Base-by-base conservation (phyloP, 2,797 vertebrate species). In the Danio kyathit region DNA sequence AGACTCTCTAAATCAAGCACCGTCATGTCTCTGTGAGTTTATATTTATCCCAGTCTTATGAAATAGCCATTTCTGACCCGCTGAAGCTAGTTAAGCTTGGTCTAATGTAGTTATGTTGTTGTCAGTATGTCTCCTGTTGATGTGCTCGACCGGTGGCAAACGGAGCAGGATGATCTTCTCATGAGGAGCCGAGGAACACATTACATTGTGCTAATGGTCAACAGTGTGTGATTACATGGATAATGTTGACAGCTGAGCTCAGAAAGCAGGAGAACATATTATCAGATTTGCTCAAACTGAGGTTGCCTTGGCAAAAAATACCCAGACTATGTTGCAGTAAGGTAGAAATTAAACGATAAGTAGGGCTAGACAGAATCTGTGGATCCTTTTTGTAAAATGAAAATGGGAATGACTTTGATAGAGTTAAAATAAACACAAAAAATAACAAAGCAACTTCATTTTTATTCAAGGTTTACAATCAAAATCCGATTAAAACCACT, bases 121-220 rank as follows among this genome's bases (percentile, higher is more conserved):
- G 61, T 56, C 66, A 14, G 67, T 59, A 75, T 74, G 67, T 13
- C n/a, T 63, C 29, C 66, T 52, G 71, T 84, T 52, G 81, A 71
- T 67, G 82, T 12, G 40, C 60, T 56, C 61, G 51, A 59, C 65
- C n/a, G 66, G 7, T 41, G 76, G 17, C 29, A 85, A 85, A 86
- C 43, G 85, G 75, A 87, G 66, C 79, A 83, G 81, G 74, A 84
- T 82, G n/a, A 48, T 79, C 57, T 49, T 74, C 44, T 81, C 69
- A 80, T 49, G 44, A 66, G 54, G 38, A 4, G 51, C 74, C 51
- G 40, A 51, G n/a, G 79, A 77, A 82, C 72, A 48, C 77, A 77
- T 59, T 56, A 57, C 52, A 65, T 7, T 65, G 74, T 8, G 19
- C 56, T 78, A 74, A 80, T 49, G 38, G 21, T 14, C 65, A 56